Evolutionary conservation across 1,140 invertebrate species (phyloP).

Genomic region (Ylistrum balloti): DNA sequence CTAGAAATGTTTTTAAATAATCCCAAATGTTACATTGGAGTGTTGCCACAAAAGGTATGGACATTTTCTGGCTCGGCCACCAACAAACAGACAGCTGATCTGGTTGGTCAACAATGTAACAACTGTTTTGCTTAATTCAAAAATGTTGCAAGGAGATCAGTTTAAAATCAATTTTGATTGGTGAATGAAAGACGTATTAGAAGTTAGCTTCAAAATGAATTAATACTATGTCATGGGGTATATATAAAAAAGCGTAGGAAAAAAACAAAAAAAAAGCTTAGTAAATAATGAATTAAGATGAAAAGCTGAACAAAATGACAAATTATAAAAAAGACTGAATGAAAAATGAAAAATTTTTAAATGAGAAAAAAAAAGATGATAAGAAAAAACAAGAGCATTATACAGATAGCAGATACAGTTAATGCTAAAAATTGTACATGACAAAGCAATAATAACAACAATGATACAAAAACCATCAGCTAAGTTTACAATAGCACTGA

Average conservation of each 20-base stretch:
- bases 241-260: neutral
- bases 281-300: neutral
- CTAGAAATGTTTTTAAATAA: too few species aligned
- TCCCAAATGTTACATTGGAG: too few species aligned
- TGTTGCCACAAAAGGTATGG: neutral
- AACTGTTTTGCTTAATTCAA: neutral
- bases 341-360: neutral
- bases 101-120: neutral
- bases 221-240: neutral
- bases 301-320: too few species aligned
- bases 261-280: neutral
- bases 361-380: neutral
- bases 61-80: neutral
- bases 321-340: too few species aligned
- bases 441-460: neutral
- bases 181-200: too few species aligned
- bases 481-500: neutral
- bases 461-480: neutral
- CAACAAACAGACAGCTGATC: neutral
- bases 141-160: neutral
- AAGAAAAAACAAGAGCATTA: neutral
- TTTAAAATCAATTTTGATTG: neutral
- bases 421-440: neutral
- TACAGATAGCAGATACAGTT: conserved; percentile 3
- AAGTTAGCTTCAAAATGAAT: neutral